A percentile compares a stretch with the other conserved stretches of the same genome.
phyloP scores from a whole-genome alignment of 1,140 invertebrate genomes.

The Cyclina sinensis region DNA sequence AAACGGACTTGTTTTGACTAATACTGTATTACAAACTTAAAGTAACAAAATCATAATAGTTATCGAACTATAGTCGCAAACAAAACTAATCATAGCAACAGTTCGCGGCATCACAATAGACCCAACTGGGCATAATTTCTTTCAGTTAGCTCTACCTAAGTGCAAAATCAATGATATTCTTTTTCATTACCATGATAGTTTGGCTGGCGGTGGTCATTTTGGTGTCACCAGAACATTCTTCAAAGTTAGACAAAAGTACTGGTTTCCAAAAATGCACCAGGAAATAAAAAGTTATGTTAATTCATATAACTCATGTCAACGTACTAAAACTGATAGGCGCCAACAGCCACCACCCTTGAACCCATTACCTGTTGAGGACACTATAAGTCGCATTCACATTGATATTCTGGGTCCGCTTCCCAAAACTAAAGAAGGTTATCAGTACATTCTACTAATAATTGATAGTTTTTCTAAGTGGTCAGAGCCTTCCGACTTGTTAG shows the following conservation, averaged over 20 bases:
- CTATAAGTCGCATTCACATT: slow-evolving; percentile 37
- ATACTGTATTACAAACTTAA: too few relatives aligned
- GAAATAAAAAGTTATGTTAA: slow-evolving; percentile 37
- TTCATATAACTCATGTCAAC: slow-evolving; percentile 40
- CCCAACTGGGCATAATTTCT: not conserved
- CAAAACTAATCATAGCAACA: not conserved
- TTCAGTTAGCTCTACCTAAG: slow-evolving; percentile 32
- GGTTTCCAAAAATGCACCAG: slow-evolving; percentile 46
- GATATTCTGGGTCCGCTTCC: slow-evolving; percentile 49
- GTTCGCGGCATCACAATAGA: too few relatives aligned
- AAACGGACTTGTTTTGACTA: too few relatives aligned
- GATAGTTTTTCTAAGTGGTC: slow-evolving; percentile 49
- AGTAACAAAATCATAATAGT: too few relatives aligned
- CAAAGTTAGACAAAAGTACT: slow-evolving; percentile 20
- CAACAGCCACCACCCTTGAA: slow-evolving; percentile 17
- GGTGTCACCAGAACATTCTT: slow-evolving; percentile 35
- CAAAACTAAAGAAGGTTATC: slow-evolving; percentile 38
- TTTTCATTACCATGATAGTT: slow-evolving; percentile 26
- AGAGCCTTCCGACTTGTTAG: slow-evolving; percentile 14
- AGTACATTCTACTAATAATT: slow-evolving; percentile 43
- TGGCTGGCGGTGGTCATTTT: slow-evolving; percentile 51
- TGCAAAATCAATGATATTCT: slow-evolving; percentile 19
- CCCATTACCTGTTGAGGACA: slow-evolving; percentile 53
- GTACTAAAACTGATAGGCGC: slow-evolving; percentile 10
- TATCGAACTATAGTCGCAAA: too few relatives aligned